Evolutionary conservation across 2,888 invertebrate species (phyloP).

Genomic region (Leptinotarsa rubiginosa): DNA sequence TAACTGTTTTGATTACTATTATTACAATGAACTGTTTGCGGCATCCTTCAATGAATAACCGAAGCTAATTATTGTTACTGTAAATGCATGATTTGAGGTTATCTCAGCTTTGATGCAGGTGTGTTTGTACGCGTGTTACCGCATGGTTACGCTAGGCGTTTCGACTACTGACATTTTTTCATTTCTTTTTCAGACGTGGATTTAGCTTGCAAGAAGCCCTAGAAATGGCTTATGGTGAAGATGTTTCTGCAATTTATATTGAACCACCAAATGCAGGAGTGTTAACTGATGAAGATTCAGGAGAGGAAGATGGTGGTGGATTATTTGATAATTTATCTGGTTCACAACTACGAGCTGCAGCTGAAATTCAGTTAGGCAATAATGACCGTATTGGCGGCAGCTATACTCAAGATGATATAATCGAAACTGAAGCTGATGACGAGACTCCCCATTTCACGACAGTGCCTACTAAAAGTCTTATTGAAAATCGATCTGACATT

Average conservation of each 20-base stretch:
- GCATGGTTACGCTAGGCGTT: not conserved
- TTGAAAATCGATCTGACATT: too few species aligned
- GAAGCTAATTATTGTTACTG: too few species aligned
- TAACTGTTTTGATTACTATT: not conserved
- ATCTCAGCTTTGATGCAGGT: not conserved
- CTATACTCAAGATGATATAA: not conserved
- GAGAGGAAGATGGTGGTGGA: conserved; percentile 19
- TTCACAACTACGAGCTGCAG: conserved; percentile 18
- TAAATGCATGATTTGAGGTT: not conserved
- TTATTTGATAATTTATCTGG: conserved; percentile 18
- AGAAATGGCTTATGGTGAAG: conserved; percentile 6
- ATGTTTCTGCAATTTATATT: conserved; percentile 18
- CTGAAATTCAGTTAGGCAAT: conserved; percentile 3
- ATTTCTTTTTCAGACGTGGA: conserved; percentile 21
- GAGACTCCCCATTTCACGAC: not conserved
- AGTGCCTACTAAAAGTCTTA: not conserved
- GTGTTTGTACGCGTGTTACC: not conserved
- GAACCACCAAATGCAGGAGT: conserved; percentile 22
- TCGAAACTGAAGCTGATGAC: not conserved
- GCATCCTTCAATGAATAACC: not conserved
- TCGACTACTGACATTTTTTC: not conserved
- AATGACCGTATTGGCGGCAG: conserved; percentile 10
- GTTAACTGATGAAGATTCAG: conserved; percentile 25
- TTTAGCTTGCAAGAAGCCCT: conserved; percentile 21
- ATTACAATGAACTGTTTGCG: conserved; percentile 1